These are phyloP conservation scores for Cynodonichthys magdalenae DNA, from an alignment of 2,797 vertebrate genomes.

Conservation along the genomic window DNA sequence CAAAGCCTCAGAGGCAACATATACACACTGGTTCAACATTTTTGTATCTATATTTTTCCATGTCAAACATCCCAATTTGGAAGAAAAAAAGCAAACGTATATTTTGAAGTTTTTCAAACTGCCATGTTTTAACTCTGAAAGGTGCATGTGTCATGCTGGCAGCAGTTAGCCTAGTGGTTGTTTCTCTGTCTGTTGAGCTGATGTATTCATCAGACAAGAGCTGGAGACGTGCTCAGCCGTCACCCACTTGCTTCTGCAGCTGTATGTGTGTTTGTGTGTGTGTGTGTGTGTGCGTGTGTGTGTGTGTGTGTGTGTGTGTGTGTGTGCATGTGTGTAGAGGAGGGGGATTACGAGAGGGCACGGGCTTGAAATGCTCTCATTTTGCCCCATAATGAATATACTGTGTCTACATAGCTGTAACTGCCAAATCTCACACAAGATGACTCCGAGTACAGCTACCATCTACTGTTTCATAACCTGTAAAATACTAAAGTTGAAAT, in stretches of 20 bases:
- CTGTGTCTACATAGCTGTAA: constrained; percentile 86
- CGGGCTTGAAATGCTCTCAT: constrained; percentile 60
- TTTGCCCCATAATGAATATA: constrained; percentile 74
- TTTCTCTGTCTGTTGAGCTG: constrained; percentile 66
- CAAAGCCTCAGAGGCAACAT: constrained; percentile 48
- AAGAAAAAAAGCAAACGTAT: constrained; percentile 38
- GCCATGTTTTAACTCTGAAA: constrained; percentile 65
- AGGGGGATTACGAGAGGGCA: constrained; percentile 37
- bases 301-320: constrained; percentile 17
- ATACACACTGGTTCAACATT: constrained; percentile 68
- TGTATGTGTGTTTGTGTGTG: constrained; percentile 28
- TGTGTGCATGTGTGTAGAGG: constrained; percentile 12
- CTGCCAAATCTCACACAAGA: constrained; percentile 83
- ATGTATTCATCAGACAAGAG: constrained; percentile 64
- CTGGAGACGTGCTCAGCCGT: constrained; percentile 70
- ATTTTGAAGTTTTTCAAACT: constrained; percentile 72
- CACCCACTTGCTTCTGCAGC: constrained; percentile 73
- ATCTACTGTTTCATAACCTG: constrained; percentile 86
- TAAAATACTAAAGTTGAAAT: constrained; percentile 83
- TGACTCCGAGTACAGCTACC: constrained; percentile 80
- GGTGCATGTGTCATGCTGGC: constrained; percentile 65
- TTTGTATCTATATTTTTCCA: constrained; percentile 78
- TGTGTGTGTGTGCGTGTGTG: constrained; percentile 20
- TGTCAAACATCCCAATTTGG: constrained; percentile 68
- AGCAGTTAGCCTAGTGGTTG: constrained; percentile 64